Percentiles rank a stretch among this genome's conserved stretches.
Conservation (phyloP, 2,888 invertebrate genomes). For the Neoitamus cyanurus region DNA sequence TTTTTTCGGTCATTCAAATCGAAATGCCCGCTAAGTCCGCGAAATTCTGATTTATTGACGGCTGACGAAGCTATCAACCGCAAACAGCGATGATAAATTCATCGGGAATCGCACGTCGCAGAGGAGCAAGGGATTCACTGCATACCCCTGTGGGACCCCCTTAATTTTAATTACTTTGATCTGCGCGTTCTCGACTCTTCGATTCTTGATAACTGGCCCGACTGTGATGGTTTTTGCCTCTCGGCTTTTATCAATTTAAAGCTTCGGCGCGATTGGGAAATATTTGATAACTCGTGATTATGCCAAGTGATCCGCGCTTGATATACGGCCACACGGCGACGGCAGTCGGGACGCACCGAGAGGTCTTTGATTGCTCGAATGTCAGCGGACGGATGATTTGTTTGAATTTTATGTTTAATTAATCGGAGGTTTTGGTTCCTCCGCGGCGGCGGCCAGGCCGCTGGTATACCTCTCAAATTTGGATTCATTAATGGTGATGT, state of each 20-base stretch:
- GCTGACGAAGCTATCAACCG: constrained; percentile 26
- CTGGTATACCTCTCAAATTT: background rate
- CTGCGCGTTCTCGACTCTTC: constrained; percentile 7
- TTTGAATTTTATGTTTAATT: constrained; percentile 52
- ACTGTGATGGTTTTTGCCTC: background rate
- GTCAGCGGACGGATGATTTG: constrained; percentile 50
- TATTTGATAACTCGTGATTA: constrained; percentile 42
- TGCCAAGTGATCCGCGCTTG: constrained; percentile 18
- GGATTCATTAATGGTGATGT: constrained; percentile 44
- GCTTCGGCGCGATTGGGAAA: constrained; percentile 37
- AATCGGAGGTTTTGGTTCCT: constrained; percentile 47
- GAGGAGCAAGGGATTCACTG: background rate
- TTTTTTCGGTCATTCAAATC: constrained; percentile 14
- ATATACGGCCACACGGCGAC: constrained; percentile 38
- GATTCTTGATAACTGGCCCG: constrained; percentile 18
- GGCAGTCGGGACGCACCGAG: constrained; percentile 27
- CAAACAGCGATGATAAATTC: constrained; percentile 40
- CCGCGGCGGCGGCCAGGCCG: background rate
- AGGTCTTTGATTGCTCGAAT: constrained; percentile 44
- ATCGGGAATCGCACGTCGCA: background rate
- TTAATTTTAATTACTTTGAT: background rate
- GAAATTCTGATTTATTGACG: constrained; percentile 44
- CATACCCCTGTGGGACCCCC: constrained; percentile 25
- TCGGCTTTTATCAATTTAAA: constrained; percentile 30
- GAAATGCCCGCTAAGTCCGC: constrained; percentile 18